Percentiles rank a stretch among this genome's conserved stretches.
phyloP scores from a whole-genome alignment of 1,140 invertebrate genomes.

The Drosophila cardini region DNA sequence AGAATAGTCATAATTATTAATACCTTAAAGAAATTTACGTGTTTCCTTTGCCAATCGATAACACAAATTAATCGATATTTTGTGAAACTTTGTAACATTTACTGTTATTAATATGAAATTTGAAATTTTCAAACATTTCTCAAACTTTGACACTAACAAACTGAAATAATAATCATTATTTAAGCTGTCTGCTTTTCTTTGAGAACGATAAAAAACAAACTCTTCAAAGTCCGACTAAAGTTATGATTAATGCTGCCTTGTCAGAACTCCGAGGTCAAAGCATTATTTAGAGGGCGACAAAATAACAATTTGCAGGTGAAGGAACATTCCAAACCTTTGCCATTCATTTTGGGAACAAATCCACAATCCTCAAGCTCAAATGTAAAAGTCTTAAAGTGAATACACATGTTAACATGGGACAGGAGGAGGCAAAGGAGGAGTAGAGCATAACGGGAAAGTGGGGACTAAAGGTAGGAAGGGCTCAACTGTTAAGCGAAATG shows the following conservation, averaged over 20 bases:
- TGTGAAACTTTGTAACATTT: too few species aligned
- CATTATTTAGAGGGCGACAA: constrained; percentile 23
- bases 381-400: constrained; percentile 29
- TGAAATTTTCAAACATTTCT: not conserved
- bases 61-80: too few species aligned
- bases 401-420: constrained; percentile 42
- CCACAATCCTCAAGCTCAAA: constrained; percentile 1
- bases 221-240: not conserved
- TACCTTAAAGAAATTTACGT: not conserved
- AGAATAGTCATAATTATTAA: not conserved
- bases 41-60: too few species aligned
- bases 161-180: not conserved
- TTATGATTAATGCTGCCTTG: constrained; percentile 30
- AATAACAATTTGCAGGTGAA: constrained; percentile 6
- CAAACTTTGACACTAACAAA: not conserved
- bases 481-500: constrained; percentile 41
- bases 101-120: not conserved
- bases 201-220: not conserved
- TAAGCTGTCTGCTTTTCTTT: constrained; percentile 6
- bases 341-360: constrained; percentile 10
- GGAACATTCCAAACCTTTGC: not conserved
- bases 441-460: not conserved
- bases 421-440: too few species aligned
- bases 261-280: constrained; percentile 27
- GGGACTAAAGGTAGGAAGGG: not conserved